A percentile compares a stretch with the other conserved stretches of the same genome.
phyloP scores from a whole-genome alignment of 2,888 invertebrate genomes.

The Rhagonycha lutea region DNA sequence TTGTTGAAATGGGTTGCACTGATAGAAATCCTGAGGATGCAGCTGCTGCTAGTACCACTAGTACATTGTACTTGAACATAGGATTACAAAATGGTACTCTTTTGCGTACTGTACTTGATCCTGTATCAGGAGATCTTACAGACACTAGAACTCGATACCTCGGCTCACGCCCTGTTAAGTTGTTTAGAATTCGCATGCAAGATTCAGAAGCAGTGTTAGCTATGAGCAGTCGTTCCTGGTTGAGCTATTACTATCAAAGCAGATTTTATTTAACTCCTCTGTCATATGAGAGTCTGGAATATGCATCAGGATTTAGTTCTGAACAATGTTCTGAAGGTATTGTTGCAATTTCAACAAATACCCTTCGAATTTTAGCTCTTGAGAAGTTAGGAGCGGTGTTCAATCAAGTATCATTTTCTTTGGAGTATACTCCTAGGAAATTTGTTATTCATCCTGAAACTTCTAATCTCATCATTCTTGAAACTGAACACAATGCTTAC shows the following conservation, averaged over 20 bases:
- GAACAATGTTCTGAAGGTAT: slow-evolving; percentile 99
- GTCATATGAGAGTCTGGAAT: slow-evolving; percentile 95
- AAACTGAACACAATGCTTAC: slow-evolving; percentile 98
- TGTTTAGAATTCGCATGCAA: slow-evolving; percentile 95
- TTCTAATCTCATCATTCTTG: slow-evolving; percentile 86
- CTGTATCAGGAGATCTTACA: slow-evolving; percentile 93
- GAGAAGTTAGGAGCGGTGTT: slow-evolving; percentile 99
- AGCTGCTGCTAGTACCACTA: slow-evolving; percentile 69
- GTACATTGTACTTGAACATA: slow-evolving; percentile 90
- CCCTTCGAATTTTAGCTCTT: slow-evolving; percentile 92
- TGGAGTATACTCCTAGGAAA: slow-evolving; percentile 95
- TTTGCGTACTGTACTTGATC: slow-evolving; percentile 90
- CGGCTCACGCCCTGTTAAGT: slow-evolving; percentile 87
- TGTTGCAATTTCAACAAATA: slow-evolving; percentile 98
- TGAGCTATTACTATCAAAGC: slow-evolving; percentile 98
- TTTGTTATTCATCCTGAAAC: slow-evolving; percentile 93
- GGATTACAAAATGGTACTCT: slow-evolving; percentile 96
- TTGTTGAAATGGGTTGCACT: slow-evolving; percentile 88
- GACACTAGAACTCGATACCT: slow-evolving; percentile 97
- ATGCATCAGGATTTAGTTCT: slow-evolving; percentile 93
- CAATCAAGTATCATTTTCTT: slow-evolving; percentile 90
- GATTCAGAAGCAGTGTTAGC: slow-evolving; percentile 96
- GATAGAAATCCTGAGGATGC: slow-evolving; percentile 63
- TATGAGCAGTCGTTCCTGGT: slow-evolving; percentile 97
- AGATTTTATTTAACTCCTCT: slow-evolving; percentile 93